Conservation (phyloP, 2,797 vertebrate species). For the Spinibarbus caldwelli region DNA sequence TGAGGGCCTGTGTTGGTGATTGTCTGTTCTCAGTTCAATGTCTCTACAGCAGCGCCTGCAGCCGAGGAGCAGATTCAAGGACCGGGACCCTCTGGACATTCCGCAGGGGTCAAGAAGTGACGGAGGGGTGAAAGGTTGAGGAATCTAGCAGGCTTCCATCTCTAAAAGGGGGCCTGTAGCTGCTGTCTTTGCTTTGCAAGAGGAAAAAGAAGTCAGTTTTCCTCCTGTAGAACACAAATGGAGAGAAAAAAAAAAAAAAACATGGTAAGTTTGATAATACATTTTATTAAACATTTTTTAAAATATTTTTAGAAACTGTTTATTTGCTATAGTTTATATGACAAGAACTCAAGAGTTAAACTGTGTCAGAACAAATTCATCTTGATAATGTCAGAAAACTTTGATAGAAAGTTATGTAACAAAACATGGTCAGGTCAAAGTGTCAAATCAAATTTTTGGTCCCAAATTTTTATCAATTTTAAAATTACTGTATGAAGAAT, state of each 20-base stretch:
- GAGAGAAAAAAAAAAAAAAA: slow-evolving; percentile 30
- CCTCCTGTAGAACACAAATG: slow-evolving; percentile 80
- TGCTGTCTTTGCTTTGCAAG: slow-evolving; percentile 95
- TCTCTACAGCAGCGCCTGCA: slow-evolving; percentile 87
- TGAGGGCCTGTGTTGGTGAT: slow-evolving; percentile 78
- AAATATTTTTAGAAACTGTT: too few relatives aligned
- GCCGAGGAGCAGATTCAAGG: slow-evolving; percentile 73
- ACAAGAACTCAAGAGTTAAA: too few relatives aligned
- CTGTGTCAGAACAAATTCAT: too few relatives aligned
- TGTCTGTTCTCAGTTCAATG: slow-evolving; percentile 93
- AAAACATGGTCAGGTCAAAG: too few relatives aligned
- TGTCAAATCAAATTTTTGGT: too few relatives aligned
- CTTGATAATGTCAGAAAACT: too few relatives aligned
- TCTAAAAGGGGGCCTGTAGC: slow-evolving; percentile 94
- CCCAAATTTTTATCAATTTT: too few relatives aligned
- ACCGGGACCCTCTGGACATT: slow-evolving; percentile 80
- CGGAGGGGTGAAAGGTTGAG: slow-evolving; percentile 73
- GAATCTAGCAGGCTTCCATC: slow-evolving; percentile 98
- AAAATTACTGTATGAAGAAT: too few relatives aligned
- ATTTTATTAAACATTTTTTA: too few relatives aligned
- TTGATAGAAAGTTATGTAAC: too few relatives aligned
- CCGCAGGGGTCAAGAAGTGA: slow-evolving; percentile 78
- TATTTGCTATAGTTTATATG: too few relatives aligned
- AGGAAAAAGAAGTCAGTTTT: slow-evolving; percentile 92
- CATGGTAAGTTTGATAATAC: neutral